Evolutionary conservation across 2,888 invertebrate genomes (phyloP).

Genomic region (Nymphalis c-album): DNA sequence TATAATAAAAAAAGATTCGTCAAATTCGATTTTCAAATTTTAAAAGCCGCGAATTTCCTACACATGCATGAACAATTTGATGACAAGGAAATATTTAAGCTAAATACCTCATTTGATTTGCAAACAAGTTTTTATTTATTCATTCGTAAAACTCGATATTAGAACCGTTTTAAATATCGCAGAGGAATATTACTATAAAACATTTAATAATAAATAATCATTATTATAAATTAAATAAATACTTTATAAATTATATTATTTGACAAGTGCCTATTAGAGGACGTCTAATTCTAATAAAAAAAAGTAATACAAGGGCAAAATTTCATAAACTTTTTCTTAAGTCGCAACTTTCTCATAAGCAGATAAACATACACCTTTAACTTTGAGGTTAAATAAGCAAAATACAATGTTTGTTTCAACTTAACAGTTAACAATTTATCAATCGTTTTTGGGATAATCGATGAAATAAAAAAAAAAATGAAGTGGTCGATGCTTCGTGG

Average conservation of each 20-base stretch:
- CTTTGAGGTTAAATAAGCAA: constrained; percentile 2
- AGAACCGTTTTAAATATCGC: neutral
- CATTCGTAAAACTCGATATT: neutral
- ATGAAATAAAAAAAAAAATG: neutral
- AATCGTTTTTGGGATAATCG: neutral
- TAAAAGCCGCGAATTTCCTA: neutral
- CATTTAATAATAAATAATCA: no score
- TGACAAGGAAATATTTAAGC: constrained; percentile 1
- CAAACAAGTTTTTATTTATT: constrained; percentile 6
- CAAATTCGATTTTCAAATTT: neutral
- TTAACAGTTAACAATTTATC: neutral
- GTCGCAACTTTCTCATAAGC: constrained; percentile 26
- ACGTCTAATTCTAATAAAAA: constrained; percentile 9
- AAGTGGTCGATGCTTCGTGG: neutral
- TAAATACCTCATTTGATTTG: constrained; percentile 1
- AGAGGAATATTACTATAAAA: no score
- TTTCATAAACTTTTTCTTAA: constrained; percentile 30
- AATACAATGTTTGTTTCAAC: constrained; percentile 2
- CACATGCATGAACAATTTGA: neutral
- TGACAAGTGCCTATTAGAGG: neutral
- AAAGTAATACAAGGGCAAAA: constrained; percentile 19
- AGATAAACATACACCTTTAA: constrained; percentile 8
- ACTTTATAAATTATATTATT: neutral
- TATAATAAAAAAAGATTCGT: no score
- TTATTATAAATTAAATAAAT: no score